phyloP scores from a whole-genome alignment of 2,113 vertebrate species.

The Dolichallabes microphthalmus region DNA sequence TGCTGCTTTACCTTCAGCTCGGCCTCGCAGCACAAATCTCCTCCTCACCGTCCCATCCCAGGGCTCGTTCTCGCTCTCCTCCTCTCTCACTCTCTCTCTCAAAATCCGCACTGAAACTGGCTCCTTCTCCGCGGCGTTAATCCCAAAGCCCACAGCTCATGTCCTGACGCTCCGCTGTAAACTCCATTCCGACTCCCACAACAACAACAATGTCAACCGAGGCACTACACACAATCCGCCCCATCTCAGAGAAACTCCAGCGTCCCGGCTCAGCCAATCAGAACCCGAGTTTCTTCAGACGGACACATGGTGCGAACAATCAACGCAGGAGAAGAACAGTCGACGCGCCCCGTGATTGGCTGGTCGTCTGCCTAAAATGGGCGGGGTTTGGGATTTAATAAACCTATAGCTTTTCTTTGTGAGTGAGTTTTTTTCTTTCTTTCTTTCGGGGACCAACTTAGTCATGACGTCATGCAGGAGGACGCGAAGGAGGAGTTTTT shows the following conservation, averaged over 20 bases:
- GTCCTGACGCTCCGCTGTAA: slow-evolving; percentile 60
- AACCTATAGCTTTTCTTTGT: slow-evolving; percentile 55
- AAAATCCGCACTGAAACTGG: background rate
- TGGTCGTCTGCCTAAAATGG: background rate
- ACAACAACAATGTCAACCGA: slow-evolving; percentile 77
- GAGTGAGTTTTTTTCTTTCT: slow-evolving; percentile 45
- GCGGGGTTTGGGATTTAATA: slow-evolving; percentile 10
- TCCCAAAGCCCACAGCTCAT: slow-evolving; percentile 22
- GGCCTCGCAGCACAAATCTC: slow-evolving; percentile 57
- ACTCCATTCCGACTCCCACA: slow-evolving; percentile 77
- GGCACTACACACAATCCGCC: slow-evolving; percentile 52
- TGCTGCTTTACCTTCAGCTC: slow-evolving; percentile 69
- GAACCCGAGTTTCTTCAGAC: slow-evolving; percentile 2
- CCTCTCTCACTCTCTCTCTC: background rate
- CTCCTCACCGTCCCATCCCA: slow-evolving; percentile 61
- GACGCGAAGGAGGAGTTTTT: slow-evolving; percentile 28
- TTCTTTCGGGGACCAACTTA: background rate
- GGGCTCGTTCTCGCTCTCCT: slow-evolving; percentile 6
- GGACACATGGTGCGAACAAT: slow-evolving; percentile 59
- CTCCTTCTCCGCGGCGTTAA: slow-evolving; percentile 45
- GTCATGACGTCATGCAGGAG: slow-evolving; percentile 62
- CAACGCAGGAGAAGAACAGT: accelerated
- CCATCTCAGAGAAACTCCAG: slow-evolving; percentile 38
- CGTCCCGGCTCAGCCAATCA: slow-evolving; percentile 39
- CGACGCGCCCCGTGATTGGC: slow-evolving; percentile 20